phyloP scores from a whole-genome alignment of 2,113 vertebrate species.

The Ginglymostoma cirratum region DNA sequence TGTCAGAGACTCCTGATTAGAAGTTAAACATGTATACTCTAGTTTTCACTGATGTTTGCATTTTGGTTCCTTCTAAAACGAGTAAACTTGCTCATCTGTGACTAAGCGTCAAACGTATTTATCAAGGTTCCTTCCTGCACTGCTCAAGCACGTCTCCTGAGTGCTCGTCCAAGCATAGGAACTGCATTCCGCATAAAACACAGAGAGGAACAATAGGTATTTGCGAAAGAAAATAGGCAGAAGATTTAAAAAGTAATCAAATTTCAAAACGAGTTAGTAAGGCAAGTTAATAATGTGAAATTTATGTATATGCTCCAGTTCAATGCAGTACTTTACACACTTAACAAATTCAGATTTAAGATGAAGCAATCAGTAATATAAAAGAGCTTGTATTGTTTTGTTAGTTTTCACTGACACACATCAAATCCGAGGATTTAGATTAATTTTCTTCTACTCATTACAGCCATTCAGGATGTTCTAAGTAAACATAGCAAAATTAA shows the following conservation, averaged over 20 bases:
- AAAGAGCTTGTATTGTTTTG: background rate
- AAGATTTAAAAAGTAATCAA: background rate
- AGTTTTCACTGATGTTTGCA: conserved; percentile 32
- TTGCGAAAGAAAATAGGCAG: background rate
- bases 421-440: background rate
- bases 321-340: background rate
- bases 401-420: background rate
- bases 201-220: background rate
- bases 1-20: conserved; percentile 20
- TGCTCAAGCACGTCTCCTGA: background rate
- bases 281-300: background rate
- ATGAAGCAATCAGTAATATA: background rate
- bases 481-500: background rate
- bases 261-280: background rate
- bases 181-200: background rate
- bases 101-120: conserved; percentile 5
- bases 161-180: background rate
- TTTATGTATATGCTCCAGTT: background rate
- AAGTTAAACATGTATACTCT: conserved; percentile 14
- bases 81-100: background rate
- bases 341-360: background rate
- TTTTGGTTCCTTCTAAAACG: background rate
- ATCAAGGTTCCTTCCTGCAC: conserved; percentile 19
- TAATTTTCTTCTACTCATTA: background rate
- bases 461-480: background rate